Percentiles rank a stretch among this genome's conserved stretches.
These are phyloP conservation scores for Ibidorhyncha struthersii DNA, from an alignment of 2,113 vertebrate species.

Conservation along the genomic window DNA sequence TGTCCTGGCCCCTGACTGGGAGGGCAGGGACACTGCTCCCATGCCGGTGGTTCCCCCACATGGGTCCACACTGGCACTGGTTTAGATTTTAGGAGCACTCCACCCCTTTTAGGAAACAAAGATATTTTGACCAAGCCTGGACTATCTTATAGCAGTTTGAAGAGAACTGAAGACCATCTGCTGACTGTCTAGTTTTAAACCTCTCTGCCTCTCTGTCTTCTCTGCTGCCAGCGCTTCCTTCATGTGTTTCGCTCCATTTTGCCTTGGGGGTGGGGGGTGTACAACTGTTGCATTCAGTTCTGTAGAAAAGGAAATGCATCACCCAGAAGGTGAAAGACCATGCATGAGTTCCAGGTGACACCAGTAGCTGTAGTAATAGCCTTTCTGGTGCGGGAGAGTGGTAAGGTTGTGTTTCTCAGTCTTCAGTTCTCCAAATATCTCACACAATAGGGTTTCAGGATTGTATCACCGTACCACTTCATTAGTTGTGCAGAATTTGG, in stretches of 20 bases:
- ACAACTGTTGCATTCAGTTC: background rate
- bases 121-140: background rate
- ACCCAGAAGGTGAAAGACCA: background rate
- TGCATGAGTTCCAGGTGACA: background rate
- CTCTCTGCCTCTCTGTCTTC: background rate
- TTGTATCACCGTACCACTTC: background rate
- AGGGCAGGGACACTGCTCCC: background rate
- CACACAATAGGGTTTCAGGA: background rate
- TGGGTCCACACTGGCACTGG: too few relatives aligned
- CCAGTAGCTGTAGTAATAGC: background rate
- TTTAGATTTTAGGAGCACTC: background rate
- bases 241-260: background rate
- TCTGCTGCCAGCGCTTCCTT: background rate
- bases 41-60: background rate
- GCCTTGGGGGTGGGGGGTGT: rapidly evolving
- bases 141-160: background rate
- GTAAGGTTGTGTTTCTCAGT: background rate
- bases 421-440: background rate
- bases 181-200: background rate
- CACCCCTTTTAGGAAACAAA: background rate
- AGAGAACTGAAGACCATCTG: background rate
- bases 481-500: background rate
- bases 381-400: background rate
- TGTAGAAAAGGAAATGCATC: background rate
- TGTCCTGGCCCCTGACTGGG: background rate